Evolutionary conservation across 2,113 vertebrate genomes (phyloP).

Genomic region (Prolemur simus): DNA sequence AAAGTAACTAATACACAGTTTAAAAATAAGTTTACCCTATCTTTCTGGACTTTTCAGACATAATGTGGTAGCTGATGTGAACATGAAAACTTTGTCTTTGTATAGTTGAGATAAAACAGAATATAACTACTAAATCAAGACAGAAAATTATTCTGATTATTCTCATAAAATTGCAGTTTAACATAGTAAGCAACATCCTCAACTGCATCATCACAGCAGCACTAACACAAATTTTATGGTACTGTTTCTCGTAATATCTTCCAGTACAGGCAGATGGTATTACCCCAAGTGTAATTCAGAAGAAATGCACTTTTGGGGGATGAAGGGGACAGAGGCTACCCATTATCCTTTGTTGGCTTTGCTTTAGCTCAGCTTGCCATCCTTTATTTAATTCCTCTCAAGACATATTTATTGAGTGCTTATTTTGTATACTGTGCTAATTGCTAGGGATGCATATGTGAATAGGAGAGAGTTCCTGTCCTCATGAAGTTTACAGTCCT

Average conservation of each 20-base stretch:
- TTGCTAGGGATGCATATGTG: not conserved
- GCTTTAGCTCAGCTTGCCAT: not conserved
- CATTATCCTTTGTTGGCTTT: not conserved
- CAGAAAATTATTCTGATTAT: not conserved
- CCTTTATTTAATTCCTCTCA: not conserved
- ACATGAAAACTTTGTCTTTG: not conserved
- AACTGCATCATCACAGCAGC: not conserved
- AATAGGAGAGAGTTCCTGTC: not conserved
- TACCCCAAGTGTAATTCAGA: not conserved
- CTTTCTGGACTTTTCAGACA: not conserved
- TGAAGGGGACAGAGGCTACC: no score
- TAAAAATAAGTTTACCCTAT: constrained; percentile 27
- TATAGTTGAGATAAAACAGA: not conserved
- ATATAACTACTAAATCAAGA: not conserved
- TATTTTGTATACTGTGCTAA: not conserved
- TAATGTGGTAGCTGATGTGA: not conserved
- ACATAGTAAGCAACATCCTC: not conserved
- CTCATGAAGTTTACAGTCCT: not conserved
- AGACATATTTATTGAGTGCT: not conserved
- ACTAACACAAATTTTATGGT: not conserved
- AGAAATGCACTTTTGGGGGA: not conserved
- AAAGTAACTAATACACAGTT: not conserved
- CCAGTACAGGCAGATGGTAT: not conserved
- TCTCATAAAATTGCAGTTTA: not conserved
- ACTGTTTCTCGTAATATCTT: not conserved